Base-by-base conservation (phyloP, 2,888 invertebrate genomes). In the Lycaena phlaeas region DNA sequence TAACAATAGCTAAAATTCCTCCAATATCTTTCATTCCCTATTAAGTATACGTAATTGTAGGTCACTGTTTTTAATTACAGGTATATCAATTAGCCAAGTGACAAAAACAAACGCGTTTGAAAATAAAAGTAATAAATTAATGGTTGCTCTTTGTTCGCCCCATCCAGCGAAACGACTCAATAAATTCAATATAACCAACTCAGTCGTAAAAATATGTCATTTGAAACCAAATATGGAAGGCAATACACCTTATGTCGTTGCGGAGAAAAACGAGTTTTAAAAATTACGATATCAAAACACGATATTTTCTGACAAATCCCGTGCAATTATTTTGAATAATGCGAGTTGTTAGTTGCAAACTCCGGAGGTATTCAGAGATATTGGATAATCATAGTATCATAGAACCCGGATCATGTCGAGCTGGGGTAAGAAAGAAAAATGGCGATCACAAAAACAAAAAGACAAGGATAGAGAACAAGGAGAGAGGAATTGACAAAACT, bases 251-350 rank as follows among this genome's bases (percentile, higher is more conserved):
- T 34, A 12, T 9, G 31, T 18, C 22, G 7, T n/a, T n/a, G n/a
- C 30, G 30, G 15, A 30, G 30, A 27, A 12, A 12, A 15, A 15
- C 30, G 30, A 14, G 30, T 30, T 18, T 18, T 34, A 12, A 18
- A 18, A 34, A 34, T 34, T 18, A 34, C 22, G 34, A 34, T 34
- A 34, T 22, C 34, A 34, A 34, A 34, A 34, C 34, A 18, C 12
- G 18, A 18, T 34, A 34, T 34, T 7, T 22, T 34, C 34, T 18
- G 22, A 22, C 12, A 12, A 22, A 34, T 11, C 22, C 34, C 22
- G 7, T 17, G 34, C 12, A 14, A 3, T 34, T 12, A 6, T 5
- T 18, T 22, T 22, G 9, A 12, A 15, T 30, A 10, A 15, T n/a
- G 4, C 22, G n/a, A n/a, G n/a, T 30, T n/a, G 2, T 14, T 15